These are phyloP conservation scores for Ips nitidus DNA, from an alignment of 1,140 invertebrate species.

Conservation along the genomic window DNA sequence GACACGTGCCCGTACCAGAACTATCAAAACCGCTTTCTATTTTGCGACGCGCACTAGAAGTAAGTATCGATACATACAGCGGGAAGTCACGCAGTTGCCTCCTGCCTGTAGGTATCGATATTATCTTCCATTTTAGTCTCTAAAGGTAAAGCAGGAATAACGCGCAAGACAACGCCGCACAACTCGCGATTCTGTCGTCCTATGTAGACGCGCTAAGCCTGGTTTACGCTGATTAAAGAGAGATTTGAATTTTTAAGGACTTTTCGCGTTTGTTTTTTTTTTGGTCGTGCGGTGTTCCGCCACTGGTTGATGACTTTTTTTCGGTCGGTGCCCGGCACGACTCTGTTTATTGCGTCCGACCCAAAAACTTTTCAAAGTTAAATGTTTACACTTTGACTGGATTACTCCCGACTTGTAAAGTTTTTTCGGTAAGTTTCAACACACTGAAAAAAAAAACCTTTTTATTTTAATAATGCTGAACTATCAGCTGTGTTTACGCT, in stretches of 20 bases:
- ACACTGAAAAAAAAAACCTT: background rate
- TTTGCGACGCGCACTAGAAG: conserved; percentile 21
- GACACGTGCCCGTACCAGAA: conserved; percentile 19
- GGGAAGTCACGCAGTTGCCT: background rate
- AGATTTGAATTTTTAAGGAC: conserved; percentile 29
- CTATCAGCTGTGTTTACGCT: conserved; percentile 6
- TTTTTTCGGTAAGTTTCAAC: background rate
- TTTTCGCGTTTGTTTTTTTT: conserved; percentile 7
- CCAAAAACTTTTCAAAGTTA: too few species aligned
- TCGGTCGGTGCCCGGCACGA: too few species aligned
- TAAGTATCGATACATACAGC: conserved; percentile 7
- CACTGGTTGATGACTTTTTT: background rate
- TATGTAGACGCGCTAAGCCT: conserved; percentile 26
- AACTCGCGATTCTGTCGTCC: conserved; percentile 18
- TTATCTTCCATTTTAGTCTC: conserved; percentile 13
- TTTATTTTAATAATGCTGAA: conserved; percentile 11
- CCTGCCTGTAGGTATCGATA: conserved; percentile 13
- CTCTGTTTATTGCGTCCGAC: too few species aligned
- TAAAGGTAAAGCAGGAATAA: conserved; percentile 30
- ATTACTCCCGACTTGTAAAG: too few species aligned
- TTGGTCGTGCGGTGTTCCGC: conserved; percentile 2
- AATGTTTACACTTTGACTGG: too few species aligned
- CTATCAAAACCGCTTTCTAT: conserved; percentile 30
- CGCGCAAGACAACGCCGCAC: conserved; percentile 30
- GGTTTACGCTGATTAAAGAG: conserved; percentile 20